Percentiles rank a stretch among this genome's conserved stretches.
Conservation (phyloP, 2,797 vertebrate genomes). For the Chaenodraco wilsoni region DNA sequence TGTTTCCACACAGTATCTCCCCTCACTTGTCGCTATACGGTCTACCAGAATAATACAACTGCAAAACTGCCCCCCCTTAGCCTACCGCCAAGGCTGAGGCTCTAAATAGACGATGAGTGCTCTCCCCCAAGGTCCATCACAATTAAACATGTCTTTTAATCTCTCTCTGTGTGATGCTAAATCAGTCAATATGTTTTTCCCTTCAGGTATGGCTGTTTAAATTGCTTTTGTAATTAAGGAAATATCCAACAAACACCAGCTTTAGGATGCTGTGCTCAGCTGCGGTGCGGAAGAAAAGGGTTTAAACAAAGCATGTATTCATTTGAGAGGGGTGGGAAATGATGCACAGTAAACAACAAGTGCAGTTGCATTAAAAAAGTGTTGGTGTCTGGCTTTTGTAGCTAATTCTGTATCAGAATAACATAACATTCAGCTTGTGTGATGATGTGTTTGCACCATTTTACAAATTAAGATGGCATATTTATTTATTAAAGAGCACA, state of each 20-base stretch:
- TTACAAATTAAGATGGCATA: slow-evolving; percentile 46
- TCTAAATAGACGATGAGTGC: slow-evolving; percentile 30
- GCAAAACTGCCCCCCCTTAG: slow-evolving; percentile 32
- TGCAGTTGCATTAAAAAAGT: slow-evolving; percentile 4
- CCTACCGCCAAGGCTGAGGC: neutral
- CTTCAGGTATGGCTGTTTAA: slow-evolving; percentile 41
- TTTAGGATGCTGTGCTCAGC: slow-evolving; percentile 28
- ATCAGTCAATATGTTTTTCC: slow-evolving; percentile 53
- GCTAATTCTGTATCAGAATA: slow-evolving; percentile 43
- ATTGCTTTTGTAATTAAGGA: slow-evolving; percentile 55
- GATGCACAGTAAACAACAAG: slow-evolving; percentile 43
- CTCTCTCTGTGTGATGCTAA: slow-evolving; percentile 51
- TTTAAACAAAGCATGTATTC: slow-evolving; percentile 45
- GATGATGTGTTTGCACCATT: slow-evolving; percentile 37
- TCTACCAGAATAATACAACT: slow-evolving; percentile 59
- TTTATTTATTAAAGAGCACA: slow-evolving; percentile 56
- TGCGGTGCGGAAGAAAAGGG: slow-evolving; percentile 27
- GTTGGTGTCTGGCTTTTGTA: slow-evolving; percentile 32
- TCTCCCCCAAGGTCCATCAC: slow-evolving; percentile 41
- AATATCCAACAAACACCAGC: slow-evolving; percentile 37
- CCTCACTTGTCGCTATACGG: slow-evolving; percentile 51
- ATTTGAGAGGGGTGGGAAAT: slow-evolving; percentile 38
- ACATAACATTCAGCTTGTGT: slow-evolving; percentile 45
- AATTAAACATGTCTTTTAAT: slow-evolving; percentile 46
- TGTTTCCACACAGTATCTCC: slow-evolving; percentile 66